These are phyloP conservation scores for Lepidurus packardi DNA, from an alignment of 1,140 invertebrate species.

Conservation along the genomic window DNA sequence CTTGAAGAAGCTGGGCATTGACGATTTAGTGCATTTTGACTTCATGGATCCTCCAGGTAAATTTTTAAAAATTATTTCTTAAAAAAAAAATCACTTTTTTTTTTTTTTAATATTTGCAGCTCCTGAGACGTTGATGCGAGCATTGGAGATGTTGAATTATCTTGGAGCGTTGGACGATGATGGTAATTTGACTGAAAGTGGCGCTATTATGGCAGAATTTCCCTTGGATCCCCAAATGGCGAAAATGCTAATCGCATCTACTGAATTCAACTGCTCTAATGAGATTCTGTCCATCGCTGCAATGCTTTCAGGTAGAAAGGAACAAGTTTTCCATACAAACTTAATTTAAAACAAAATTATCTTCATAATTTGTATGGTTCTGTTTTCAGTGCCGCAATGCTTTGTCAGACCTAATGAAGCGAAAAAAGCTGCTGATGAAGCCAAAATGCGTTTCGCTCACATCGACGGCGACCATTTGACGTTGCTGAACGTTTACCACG, in stretches of 20 bases:
- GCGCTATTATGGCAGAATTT: constrained; percentile 99
- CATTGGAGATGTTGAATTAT: constrained; percentile 95
- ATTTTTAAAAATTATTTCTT: constrained; percentile 19
- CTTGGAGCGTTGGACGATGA: constrained; percentile 94
- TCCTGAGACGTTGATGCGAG: constrained; percentile 99
- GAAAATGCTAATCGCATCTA: constrained; percentile 96
- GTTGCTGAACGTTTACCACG: constrained; percentile 91
- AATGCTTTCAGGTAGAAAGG: constrained; percentile 87
- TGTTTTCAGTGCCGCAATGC: constrained; percentile 89
- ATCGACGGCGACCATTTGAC: constrained; percentile 98
- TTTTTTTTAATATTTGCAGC: constrained; percentile 51
- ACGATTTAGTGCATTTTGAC: constrained; percentile 99
- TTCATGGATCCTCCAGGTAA: constrained; percentile 96
- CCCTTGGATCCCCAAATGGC: constrained; percentile 97
- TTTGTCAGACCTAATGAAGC: constrained; percentile 98
- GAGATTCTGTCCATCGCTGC: constrained; percentile 98
- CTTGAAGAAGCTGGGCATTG: constrained; percentile 97
- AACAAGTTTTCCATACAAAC: too few relatives aligned
- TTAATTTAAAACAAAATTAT: neutral
- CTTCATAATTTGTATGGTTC: neutral
- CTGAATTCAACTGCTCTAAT: constrained; percentile 97
- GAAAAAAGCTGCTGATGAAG: constrained; percentile 98
- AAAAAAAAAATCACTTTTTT: constrained; percentile 25
- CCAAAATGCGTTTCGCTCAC: constrained; percentile 98
- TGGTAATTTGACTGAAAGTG: constrained; percentile 88